Evolutionary conservation across 2,888 invertebrate genomes (phyloP).

Genomic region (Plutella xylostella): DNA sequence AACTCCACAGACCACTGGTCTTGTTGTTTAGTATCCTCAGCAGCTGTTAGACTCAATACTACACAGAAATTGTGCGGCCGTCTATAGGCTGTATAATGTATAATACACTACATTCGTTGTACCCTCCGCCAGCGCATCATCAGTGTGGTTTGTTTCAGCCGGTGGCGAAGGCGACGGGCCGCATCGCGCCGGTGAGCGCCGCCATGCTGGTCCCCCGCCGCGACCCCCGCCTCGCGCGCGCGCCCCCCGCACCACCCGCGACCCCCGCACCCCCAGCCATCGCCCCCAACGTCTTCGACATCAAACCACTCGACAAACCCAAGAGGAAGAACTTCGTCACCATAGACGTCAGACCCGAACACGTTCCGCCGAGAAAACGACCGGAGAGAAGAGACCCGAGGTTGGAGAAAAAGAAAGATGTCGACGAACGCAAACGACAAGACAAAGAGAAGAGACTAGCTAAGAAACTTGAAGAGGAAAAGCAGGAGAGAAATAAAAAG

Average conservation of each 20-base stretch:
- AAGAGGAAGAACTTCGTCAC: slow-evolving; percentile 59
- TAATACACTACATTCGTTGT: too few relatives aligned
- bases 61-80: too few relatives aligned
- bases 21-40: too few relatives aligned
- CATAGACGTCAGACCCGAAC: slow-evolving; percentile 45
- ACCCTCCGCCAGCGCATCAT: slow-evolving; percentile 3
- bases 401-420: slow-evolving; percentile 12
- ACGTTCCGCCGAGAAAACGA: neutral
- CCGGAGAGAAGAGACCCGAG: slow-evolving; percentile 1
- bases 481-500: neutral
- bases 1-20: too few relatives aligned
- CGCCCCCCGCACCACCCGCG: slow-evolving; percentile 15
- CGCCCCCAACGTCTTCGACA: slow-evolving; percentile 56
- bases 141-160: slow-evolving; percentile 35
- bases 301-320: slow-evolving; percentile 53
- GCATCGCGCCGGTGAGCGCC: slow-evolving; percentile 52
- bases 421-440: slow-evolving; percentile 4
- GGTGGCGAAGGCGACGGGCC: slow-evolving; percentile 26
- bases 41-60: too few relatives aligned
- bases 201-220: slow-evolving; percentile 39
- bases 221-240: slow-evolving; percentile 30
- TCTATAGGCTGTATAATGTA: too few relatives aligned
- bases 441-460: neutral
- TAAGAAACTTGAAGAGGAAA: neutral
- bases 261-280: slow-evolving; percentile 25